Evolutionary conservation across 2,113 vertebrate genomes (phyloP).

Genomic region (Arothron firmamentum): DNA sequence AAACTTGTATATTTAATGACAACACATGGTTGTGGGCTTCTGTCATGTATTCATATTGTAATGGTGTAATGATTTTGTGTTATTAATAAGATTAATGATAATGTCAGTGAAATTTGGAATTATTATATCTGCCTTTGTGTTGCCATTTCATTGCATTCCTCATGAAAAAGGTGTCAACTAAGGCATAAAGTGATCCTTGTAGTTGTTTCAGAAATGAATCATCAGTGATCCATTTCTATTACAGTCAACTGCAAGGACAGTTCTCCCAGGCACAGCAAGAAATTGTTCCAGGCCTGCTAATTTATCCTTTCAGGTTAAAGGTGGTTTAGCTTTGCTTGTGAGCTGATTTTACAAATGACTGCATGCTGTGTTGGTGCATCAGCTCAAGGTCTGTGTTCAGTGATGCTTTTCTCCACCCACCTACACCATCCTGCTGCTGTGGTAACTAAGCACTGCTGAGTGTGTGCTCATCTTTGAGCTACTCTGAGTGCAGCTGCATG

Average conservation of each 20-base stretch:
- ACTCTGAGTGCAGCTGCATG: conserved; percentile 23
- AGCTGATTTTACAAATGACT: not conserved
- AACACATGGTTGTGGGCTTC: no score
- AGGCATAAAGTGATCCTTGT: conserved; percentile 61
- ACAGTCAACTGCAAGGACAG: conserved; percentile 38
- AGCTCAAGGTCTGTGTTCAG: conserved; percentile 17
- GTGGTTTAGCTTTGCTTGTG: not conserved
- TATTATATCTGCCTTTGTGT: conserved; percentile 59
- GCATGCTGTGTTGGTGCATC: not conserved
- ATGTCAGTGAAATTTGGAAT: no score
- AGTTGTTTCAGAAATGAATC: conserved; percentile 52
- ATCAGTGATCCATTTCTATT: conserved; percentile 37
- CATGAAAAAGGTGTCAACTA: conserved; percentile 59
- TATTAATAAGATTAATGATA: no score
- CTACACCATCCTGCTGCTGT: conserved; percentile 32
- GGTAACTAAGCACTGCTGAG: conserved; percentile 32
- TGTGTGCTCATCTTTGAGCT: conserved; percentile 4
- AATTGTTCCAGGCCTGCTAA: not conserved
- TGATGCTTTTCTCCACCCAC: not conserved
- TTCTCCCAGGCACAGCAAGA: not conserved
- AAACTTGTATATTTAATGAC: not conserved
- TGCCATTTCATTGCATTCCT: conserved; percentile 52
- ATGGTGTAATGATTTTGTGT: not conserved
- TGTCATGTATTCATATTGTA: no score
- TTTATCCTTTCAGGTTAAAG: not conserved